Percentiles rank a stretch among this genome's conserved stretches.
Conservation (phyloP, 2,797 vertebrate genomes). For the Coracias cyanogaster region DNA sequence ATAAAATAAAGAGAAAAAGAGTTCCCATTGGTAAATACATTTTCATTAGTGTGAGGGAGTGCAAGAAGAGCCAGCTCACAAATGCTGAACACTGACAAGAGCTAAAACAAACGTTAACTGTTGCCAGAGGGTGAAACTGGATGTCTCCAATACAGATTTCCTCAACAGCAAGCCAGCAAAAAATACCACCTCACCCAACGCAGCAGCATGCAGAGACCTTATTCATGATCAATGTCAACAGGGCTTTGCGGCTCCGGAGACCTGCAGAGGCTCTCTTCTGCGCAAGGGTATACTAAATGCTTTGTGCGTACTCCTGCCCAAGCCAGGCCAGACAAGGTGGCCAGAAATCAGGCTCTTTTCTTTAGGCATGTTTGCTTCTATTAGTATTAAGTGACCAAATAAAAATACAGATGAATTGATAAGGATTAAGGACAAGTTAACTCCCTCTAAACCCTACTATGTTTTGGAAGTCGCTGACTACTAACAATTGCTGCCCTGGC, state of each 20-base stretch:
- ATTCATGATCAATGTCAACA: constrained; percentile 59
- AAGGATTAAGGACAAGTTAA: not conserved
- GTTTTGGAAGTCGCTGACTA: not conserved
- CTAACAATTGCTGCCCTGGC: not conserved
- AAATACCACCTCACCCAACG: constrained; percentile 24
- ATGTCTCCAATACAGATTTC: constrained; percentile 32
- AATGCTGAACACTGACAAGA: constrained; percentile 70
- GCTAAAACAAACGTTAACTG: constrained; percentile 71
- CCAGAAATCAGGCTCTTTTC: not conserved
- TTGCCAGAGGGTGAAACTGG: constrained; percentile 57
- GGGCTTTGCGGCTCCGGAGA: constrained; percentile 73
- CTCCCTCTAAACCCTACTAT: accelerated
- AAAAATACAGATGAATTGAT: not conserved
- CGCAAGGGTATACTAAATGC: not conserved
- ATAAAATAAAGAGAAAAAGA: constrained; percentile 85
- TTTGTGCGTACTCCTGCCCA: not conserved
- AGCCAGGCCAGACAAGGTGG: not conserved
- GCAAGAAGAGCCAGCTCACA: constrained; percentile 71
- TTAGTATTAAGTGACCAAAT: not conserved
- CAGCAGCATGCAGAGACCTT: constrained; percentile 85
- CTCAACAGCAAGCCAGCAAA: constrained; percentile 54
- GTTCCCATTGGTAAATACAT: constrained; percentile 79
- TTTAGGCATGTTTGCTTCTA: not conserved
- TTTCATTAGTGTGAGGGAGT: constrained; percentile 55
- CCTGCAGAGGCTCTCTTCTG: constrained; percentile 65